A percentile compares a stretch with the other conserved stretches of the same genome.
Conservation (phyloP, 2,113 vertebrate species). For the Oxyruncus cristatus region DNA sequence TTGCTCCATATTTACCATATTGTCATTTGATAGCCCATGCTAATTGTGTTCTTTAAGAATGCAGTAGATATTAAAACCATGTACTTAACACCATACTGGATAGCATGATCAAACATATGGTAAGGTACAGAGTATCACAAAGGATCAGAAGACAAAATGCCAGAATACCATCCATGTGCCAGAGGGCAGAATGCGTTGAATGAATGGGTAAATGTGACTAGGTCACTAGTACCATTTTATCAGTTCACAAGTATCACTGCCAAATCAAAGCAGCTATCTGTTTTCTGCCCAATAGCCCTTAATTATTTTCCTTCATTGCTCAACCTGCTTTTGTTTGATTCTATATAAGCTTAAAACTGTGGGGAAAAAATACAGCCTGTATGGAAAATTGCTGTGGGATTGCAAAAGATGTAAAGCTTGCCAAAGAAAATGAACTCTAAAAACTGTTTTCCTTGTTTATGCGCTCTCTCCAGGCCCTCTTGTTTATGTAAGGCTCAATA, state of each 20-base stretch:
- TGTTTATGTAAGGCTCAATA: slow-evolving; percentile 38
- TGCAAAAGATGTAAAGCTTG: slow-evolving; percentile 38
- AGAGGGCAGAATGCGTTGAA: neutral
- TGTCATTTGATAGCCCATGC: neutral
- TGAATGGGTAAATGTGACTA: neutral
- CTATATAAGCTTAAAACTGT: neutral
- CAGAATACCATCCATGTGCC: neutral
- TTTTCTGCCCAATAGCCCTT: neutral
- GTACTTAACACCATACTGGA: neutral
- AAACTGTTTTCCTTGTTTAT: slow-evolving; percentile 53
- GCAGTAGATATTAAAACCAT: neutral
- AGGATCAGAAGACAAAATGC: neutral
- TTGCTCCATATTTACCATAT: neutral
- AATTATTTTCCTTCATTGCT: neutral
- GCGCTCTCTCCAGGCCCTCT: slow-evolving; percentile 1
- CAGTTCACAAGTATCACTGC: neutral
- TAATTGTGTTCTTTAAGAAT: neutral
- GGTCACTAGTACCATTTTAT: neutral
- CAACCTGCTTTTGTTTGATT: neutral
- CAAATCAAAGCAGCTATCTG: neutral
- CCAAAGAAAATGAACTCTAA: slow-evolving; percentile 29
- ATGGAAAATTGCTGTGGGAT: slow-evolving; percentile 26
- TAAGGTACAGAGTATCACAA: neutral
- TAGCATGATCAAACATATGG: neutral
- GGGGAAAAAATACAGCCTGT: neutral